Percentiles rank a stretch among this genome's conserved stretches.
Conservation (phyloP, 1,140 invertebrate species). For the Megalopta genalis region DNA sequence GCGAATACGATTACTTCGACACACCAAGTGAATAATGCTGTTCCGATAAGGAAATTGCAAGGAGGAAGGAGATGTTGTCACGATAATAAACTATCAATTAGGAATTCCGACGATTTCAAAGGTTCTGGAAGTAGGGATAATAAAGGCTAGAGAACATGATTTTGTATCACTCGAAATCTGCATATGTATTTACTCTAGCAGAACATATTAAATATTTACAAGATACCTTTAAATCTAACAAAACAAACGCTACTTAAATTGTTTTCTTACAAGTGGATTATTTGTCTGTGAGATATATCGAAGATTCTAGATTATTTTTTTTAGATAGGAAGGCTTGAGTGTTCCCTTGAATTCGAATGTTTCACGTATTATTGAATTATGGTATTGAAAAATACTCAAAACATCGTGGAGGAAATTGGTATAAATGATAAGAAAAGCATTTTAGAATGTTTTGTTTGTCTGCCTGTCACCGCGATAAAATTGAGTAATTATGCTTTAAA, state of each 20-base stretch:
- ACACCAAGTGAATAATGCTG: not conserved
- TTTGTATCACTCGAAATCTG: no score
- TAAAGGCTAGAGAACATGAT: no score
- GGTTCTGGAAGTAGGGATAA: no score
- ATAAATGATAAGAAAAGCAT: not conserved
- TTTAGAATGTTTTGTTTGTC: no score
- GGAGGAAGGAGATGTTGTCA: not conserved
- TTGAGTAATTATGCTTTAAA: no score
- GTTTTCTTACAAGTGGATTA: not conserved
- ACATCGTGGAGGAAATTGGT: not conserved
- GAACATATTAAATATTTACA: not conserved
- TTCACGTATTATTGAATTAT: no score
- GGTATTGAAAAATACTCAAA: not conserved
- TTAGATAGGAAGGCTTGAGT: not conserved
- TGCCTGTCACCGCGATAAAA: no score
- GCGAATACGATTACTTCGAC: slow-evolving; percentile 12
- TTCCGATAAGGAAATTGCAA: not conserved
- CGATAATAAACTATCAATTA: not conserved
- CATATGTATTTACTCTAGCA: no score
- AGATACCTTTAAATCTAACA: not conserved
- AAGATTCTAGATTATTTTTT: not conserved
- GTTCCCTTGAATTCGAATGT: no score
- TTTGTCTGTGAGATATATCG: not conserved
- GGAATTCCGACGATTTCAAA: not conserved
- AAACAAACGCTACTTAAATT: not conserved